A percentile compares a stretch with the other conserved stretches of the same genome.
Evolutionary conservation across 2,888 invertebrate genomes (phyloP).

Genomic region (Eilema griseolum): DNA sequence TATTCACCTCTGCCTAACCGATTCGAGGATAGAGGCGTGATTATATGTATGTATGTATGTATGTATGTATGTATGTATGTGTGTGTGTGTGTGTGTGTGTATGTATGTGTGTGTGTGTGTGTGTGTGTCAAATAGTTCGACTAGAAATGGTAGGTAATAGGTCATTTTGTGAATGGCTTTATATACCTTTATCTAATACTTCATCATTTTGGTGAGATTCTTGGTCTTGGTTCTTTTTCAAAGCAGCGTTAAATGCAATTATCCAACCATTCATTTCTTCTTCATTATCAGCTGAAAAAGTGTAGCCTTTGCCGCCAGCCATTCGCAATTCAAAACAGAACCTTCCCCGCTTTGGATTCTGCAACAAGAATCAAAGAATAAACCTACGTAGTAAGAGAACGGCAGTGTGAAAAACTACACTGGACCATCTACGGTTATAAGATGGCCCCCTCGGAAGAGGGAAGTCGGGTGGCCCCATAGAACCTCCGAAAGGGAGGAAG

Average conservation of each 20-base stretch:
- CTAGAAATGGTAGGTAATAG: not conserved
- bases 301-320: conserved; percentile 95
- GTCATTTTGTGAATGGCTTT: conserved; percentile 80
- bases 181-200: conserved; percentile 88
- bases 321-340: conserved; percentile 96
- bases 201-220: conserved; percentile 91
- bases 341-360: conserved; percentile 94
- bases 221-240: conserved; percentile 88
- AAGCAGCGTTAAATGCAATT: conserved; percentile 92
- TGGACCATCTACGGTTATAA: not conserved
- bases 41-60: too few species aligned
- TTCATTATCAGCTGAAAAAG: conserved; percentile 95
- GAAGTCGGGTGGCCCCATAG: too few species aligned
- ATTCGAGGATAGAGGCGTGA: too few species aligned
- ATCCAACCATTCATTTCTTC: conserved; percentile 94
- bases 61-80: too few species aligned
- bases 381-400: not conserved
- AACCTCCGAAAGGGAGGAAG: too few species aligned
- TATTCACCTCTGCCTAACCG: too few species aligned
- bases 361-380: conserved; percentile 25
- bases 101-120: too few species aligned
- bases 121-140: too few species aligned
- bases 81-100: too few species aligned
- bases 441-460: too few species aligned
- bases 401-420: too few species aligned